Evolutionary conservation across 2,888 invertebrate species (phyloP), one percentile per base, ranked within the genome.

Genomic region (Chydorus sphaericus): DNA sequence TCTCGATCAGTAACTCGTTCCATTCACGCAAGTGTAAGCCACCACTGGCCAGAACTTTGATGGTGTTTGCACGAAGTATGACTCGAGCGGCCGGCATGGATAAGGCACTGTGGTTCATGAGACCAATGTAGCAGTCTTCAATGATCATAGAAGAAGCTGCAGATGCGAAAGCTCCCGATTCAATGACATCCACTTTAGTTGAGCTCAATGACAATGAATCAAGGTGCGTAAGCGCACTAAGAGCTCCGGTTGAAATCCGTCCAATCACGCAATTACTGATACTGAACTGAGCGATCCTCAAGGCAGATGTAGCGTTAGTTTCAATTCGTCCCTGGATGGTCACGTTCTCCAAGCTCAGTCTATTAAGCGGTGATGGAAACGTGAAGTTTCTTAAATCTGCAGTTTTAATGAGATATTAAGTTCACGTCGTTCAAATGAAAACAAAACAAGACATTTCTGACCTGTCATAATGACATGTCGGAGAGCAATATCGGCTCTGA

Each of bases 1-100:
- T 57, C 31, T 53, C 53, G n/a, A 57, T 54, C 7, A 53, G 44
- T 26, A 57, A 30, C 26, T 54, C 54, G 29, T 57, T 57, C 57
- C 57, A 57, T n/a, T 52, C 39, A 6, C 53, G 28, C 33, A 57
- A 23, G 18, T 54, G 33, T 16, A 57, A 28, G 7, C 54, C 57
- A 6, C 48, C 49, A 10, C 20, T 54, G 29, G 28, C 37, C 48
- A 54, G 36, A 6, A 33, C 18, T 6, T 36, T 49, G 18, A 57
- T 57, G 5, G 18, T 31, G 20, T 57, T 57, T 48, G 33, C 31
- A 23, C 28, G 48, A 30, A 57, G 14, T n/a, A 44, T 20, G 8
- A 48, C 38, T 18, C 31, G 16, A 18, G 57, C 57, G 20, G 44
- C 57, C 10, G 53, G 44, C 48, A 57, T 57, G 18, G 44, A 48